Conservation (phyloP, 2,797 vertebrate species). For the Enteromius argenteus region DNA sequence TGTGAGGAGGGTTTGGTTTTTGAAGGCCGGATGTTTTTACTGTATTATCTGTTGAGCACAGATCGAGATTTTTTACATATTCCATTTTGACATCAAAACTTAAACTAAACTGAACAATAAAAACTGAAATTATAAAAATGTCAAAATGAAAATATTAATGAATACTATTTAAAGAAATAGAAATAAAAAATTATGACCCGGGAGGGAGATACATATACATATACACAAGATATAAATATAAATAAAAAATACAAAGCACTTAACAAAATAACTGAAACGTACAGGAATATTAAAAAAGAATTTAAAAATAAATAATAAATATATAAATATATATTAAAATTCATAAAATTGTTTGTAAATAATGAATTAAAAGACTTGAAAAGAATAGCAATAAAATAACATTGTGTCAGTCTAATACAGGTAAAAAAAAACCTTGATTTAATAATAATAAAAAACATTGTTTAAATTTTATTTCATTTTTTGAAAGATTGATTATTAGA, state of each 20-base stretch:
- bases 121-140: not conserved
- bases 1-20: not conserved
- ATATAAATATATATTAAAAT: no score
- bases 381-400: not conserved
- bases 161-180: no score
- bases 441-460: no score
- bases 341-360: no score
- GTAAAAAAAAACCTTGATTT: not conserved
- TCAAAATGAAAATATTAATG: no score
- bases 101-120: not conserved
- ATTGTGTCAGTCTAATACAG: not conserved
- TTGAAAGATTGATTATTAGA: not conserved
- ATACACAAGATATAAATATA: not conserved
- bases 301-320: no score
- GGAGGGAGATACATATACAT: not conserved
- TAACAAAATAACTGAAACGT: not conserved
- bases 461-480: no score
- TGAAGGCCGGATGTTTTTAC: constrained; percentile 1
- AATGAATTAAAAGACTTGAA: no score
- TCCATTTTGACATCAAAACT: not conserved
- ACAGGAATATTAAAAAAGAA: not conserved
- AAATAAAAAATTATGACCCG: not conserved
- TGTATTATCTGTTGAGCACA: not conserved
- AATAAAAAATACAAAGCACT: not conserved
- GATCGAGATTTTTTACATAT: not conserved